phyloP scores from a whole-genome alignment of 2,888 invertebrate genomes.

The Acleris cristana region DNA sequence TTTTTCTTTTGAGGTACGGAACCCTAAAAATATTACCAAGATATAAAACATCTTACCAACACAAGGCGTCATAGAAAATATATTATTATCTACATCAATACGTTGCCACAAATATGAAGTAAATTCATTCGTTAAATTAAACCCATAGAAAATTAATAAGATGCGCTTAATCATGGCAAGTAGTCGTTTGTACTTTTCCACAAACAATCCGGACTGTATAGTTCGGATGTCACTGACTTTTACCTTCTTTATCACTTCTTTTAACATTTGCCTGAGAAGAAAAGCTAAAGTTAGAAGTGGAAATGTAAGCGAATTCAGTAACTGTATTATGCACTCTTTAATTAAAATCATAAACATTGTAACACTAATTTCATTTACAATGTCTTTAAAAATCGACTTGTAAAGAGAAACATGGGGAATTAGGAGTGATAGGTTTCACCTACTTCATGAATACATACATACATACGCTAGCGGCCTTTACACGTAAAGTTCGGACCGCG shows the following conservation, averaged over 20 bases:
- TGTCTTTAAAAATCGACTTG: no score
- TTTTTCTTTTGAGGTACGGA: background rate
- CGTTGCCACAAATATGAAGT: conserved; percentile 62
- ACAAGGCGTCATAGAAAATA: conserved; percentile 64
- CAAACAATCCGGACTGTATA: conserved; percentile 43
- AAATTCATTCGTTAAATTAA: conserved; percentile 50
- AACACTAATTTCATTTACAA: no score
- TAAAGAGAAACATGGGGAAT: no score
- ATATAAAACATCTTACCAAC: conserved; percentile 56
- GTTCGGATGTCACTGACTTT: conserved; percentile 52
- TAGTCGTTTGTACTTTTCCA: conserved; percentile 46
- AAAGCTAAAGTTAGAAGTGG: background rate
- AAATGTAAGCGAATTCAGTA: background rate
- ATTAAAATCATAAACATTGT: no score
- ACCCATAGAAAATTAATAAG: conserved; percentile 56
- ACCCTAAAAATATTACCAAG: background rate
- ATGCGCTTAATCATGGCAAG: conserved; percentile 53
- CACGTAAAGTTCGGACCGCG: no score
- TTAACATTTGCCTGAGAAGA: conserved; percentile 51
- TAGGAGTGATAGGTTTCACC: background rate
- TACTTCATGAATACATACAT: background rate
- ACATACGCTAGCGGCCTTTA: no score
- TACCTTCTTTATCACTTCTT: conserved; percentile 48
- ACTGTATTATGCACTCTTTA: no score
- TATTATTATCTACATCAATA: conserved; percentile 49